A percentile compares a stretch with the other conserved stretches of the same genome.
These are phyloP conservation scores for Cyclophora punctaria DNA, from an alignment of 2,888 invertebrate genomes.

Conservation along the genomic window DNA sequence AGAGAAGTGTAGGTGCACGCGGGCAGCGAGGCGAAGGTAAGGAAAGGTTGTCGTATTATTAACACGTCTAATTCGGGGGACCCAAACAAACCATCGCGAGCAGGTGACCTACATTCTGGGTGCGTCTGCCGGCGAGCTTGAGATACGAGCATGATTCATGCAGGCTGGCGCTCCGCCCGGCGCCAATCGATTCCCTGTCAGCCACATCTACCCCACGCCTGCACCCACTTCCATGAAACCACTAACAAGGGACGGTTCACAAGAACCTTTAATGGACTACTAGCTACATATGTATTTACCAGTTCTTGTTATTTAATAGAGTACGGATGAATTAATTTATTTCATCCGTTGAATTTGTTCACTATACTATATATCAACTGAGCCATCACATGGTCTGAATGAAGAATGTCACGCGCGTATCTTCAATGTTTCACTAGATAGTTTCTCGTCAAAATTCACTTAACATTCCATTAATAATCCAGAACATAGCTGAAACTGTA, in stretches of 20 bases:
- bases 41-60: constrained; percentile 69
- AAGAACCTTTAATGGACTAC: too few relatives aligned
- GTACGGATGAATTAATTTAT: too few relatives aligned
- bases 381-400: too few relatives aligned
- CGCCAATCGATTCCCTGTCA: constrained; percentile 5
- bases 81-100: constrained; percentile 72
- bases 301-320: too few relatives aligned
- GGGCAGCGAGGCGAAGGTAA: constrained; percentile 34
- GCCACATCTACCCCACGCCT: too few relatives aligned
- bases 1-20: constrained; percentile 32
- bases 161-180: constrained; percentile 24
- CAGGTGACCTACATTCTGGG: constrained; percentile 65
- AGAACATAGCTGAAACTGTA: constrained; percentile 10
- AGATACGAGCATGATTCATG: constrained; percentile 58
- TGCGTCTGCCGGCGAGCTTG: constrained; percentile 51
- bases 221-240: neutral
- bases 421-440: constrained; percentile 10
- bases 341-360: too few relatives aligned
- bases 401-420: too few relatives aligned
- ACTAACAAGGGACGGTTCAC: too few relatives aligned
- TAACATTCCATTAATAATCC: constrained; percentile 5
- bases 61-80: constrained; percentile 68
- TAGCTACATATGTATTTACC: too few relatives aligned
- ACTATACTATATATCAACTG: too few relatives aligned
- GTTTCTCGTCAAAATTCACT: constrained; percentile 14